phyloP scores from a whole-genome alignment of 1,140 invertebrate species.

The Lasioglossum baleicum region DNA sequence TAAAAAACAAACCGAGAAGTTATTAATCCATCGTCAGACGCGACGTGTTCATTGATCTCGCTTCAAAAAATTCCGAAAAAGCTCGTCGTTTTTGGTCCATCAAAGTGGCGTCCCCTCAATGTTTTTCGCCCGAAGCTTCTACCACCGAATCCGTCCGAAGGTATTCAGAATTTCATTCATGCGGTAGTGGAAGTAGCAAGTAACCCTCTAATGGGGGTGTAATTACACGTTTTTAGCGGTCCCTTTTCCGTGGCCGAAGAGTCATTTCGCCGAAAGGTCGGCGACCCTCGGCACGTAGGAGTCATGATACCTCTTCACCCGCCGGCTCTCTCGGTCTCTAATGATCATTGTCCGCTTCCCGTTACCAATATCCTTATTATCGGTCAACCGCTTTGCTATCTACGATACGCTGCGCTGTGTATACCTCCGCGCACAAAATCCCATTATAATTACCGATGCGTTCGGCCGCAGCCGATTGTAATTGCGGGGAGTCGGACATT shows the following conservation, averaged over 20 bases:
- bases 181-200: not conserved
- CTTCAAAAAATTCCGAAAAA: too few relatives aligned
- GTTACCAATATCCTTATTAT: constrained; percentile 71
- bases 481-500: constrained; percentile 11
- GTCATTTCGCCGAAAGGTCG: constrained; percentile 36
- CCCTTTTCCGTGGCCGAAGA: constrained; percentile 10
- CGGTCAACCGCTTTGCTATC: constrained; percentile 49
- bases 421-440: constrained; percentile 14
- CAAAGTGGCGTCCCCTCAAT: too few relatives aligned
- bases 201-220: not conserved
- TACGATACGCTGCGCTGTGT: constrained; percentile 17
- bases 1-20: too few relatives aligned
- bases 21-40: too few relatives aligned
- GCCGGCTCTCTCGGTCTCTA: constrained; percentile 50
- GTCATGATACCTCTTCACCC: constrained; percentile 61
- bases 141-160: too few relatives aligned
- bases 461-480: constrained; percentile 27
- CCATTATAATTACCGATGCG: constrained; percentile 39
- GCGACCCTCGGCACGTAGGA: constrained; percentile 51
- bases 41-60: too few relatives aligned
- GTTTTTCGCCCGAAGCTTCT: too few relatives aligned
- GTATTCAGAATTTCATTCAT: not conserved
- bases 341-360: constrained; percentile 68
- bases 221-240: not conserved
- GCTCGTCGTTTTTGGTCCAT: too few relatives aligned